A percentile compares a stretch with the other conserved stretches of the same genome.
Conservation (phyloP, 2,888 invertebrate species). For the Tholera decimalis region DNA sequence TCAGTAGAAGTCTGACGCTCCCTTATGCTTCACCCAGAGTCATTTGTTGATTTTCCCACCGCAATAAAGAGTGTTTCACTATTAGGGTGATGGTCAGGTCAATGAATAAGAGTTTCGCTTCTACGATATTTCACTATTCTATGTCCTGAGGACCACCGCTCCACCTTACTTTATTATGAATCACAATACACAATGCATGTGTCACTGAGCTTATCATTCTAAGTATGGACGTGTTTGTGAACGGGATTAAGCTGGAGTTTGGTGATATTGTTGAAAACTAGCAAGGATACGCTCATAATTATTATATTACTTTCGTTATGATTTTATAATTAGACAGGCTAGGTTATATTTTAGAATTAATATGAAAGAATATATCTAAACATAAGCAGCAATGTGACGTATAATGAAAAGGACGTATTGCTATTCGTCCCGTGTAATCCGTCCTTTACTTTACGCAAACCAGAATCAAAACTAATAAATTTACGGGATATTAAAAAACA, state of each 20-base stretch:
- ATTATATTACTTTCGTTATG: constrained; percentile 16
- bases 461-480: not conserved
- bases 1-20: too few relatives aligned
- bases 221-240: constrained; percentile 50
- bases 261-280: constrained; percentile 36
- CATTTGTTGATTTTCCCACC: too few relatives aligned
- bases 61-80: too few relatives aligned
- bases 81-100: too few relatives aligned
- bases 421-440: too few relatives aligned
- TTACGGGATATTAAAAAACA: too few relatives aligned
- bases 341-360: not conserved
- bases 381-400: too few relatives aligned
- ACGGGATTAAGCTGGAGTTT: constrained; percentile 32
- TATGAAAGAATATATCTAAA: not conserved
- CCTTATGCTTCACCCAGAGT: too few relatives aligned
- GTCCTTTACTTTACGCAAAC: not conserved
- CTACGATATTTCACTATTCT: constrained; percentile 18
- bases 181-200: constrained; percentile 67
- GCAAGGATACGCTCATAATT: not conserved
- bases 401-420: not conserved
- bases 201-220: constrained; percentile 61
- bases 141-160: constrained; percentile 42
- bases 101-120: not conserved
- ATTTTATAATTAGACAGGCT: not conserved
- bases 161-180: constrained; percentile 67